A percentile compares a stretch with the other conserved stretches of the same genome.
Conservation (phyloP, 2,888 invertebrate species). For the Lysandra coridon region DNA sequence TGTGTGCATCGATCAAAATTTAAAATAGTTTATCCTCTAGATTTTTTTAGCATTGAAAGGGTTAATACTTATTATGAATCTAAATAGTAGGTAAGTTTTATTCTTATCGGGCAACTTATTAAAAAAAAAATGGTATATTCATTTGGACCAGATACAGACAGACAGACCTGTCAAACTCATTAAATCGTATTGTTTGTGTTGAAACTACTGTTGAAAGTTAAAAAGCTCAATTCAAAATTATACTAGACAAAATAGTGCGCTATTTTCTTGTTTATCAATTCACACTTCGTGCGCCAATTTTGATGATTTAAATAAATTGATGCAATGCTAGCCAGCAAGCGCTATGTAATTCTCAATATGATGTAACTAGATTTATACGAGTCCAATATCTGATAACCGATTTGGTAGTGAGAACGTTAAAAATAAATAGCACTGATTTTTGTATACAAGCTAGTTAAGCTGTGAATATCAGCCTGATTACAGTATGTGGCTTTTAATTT, state of each 20-base stretch:
- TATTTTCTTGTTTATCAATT: not conserved
- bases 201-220: too few relatives aligned
- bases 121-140: too few relatives aligned
- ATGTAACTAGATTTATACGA: not conserved
- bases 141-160: too few relatives aligned
- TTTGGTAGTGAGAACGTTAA: not conserved
- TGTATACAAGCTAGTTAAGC: constrained; percentile 5
- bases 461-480: constrained; percentile 10
- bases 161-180: too few relatives aligned
- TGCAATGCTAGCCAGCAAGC: not conserved
- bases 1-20: too few relatives aligned
- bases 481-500: constrained; percentile 12
- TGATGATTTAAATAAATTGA: not conserved
- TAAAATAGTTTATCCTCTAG: too few relatives aligned
- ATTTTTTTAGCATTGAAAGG: too few relatives aligned
- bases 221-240: not conserved
- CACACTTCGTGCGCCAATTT: not conserved
- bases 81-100: too few relatives aligned
- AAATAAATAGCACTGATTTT: constrained; percentile 1
- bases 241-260: not conserved
- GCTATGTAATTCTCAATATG: constrained; percentile 1
- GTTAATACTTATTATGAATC: too few relatives aligned
- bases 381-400: not conserved
- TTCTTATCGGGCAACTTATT: too few relatives aligned
- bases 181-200: too few relatives aligned